Conservation (phyloP, 2,797 vertebrate genomes). For the Crenuchus spilurus region DNA sequence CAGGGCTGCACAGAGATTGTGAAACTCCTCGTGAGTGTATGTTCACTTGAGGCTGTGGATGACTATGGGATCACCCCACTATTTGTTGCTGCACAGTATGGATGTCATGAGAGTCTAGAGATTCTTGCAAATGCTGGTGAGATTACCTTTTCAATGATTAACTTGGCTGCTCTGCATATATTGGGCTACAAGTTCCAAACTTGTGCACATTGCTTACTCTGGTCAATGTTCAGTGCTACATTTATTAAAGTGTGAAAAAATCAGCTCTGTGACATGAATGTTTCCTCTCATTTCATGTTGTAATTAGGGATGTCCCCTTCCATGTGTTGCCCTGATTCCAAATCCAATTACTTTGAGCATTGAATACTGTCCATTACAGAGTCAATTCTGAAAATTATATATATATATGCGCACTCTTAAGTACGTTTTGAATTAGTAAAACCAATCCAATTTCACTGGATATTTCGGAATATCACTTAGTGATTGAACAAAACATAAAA, state of each 20-base stretch:
- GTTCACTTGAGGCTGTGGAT: slow-evolving; percentile 75
- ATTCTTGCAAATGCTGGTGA: slow-evolving; percentile 75
- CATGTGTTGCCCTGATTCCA: too few species aligned
- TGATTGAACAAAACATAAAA: too few species aligned
- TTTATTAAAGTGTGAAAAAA: slow-evolving; percentile 11
- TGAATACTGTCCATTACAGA: too few species aligned
- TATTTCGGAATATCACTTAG: too few species aligned
- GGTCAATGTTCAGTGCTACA: slow-evolving; percentile 18
- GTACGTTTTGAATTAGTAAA: too few species aligned
- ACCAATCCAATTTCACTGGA: too few species aligned
- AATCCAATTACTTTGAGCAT: too few species aligned
- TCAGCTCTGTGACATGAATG: not conserved
- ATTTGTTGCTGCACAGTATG: slow-evolving; percentile 89
- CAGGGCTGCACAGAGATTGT: slow-evolving; percentile 77
- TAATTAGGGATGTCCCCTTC: too few species aligned
- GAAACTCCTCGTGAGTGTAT: slow-evolving; percentile 68
- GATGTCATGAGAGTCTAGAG: slow-evolving; percentile 75
- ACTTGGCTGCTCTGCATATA: not conserved
- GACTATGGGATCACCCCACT: slow-evolving; percentile 84
- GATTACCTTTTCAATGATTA: slow-evolving; percentile 35
- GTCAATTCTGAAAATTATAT: too few species aligned
- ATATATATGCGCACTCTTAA: too few species aligned
- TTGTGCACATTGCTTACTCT: slow-evolving; percentile 8
- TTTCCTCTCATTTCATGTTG: too few species aligned
- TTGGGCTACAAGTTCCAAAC: not conserved